These are phyloP conservation scores for Anoplius nigerrimus DNA, from an alignment of 2,888 invertebrate species.

Conservation along the genomic window DNA sequence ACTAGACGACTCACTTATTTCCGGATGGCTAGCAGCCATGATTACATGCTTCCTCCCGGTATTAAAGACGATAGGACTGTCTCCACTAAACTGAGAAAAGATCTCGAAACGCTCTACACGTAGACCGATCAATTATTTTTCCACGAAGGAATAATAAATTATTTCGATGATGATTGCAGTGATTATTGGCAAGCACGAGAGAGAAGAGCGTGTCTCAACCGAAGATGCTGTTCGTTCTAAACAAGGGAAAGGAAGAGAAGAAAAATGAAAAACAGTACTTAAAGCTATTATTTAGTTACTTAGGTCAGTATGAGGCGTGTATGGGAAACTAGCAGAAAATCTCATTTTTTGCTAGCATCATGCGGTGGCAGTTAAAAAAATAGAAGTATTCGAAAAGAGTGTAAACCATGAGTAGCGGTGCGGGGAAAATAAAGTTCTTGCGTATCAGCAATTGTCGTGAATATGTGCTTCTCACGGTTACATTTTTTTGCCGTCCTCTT, in stretches of 20 bases:
- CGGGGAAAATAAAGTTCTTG: slow-evolving; percentile 12
- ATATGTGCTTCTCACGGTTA: background rate
- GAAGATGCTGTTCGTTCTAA: no score
- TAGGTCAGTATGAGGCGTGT: slow-evolving; percentile 16
- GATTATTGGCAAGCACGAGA: background rate
- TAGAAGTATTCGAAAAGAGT: background rate
- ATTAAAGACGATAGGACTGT: no score
- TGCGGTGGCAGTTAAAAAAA: background rate
- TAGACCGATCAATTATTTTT: no score
- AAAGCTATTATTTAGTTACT: slow-evolving; percentile 43
- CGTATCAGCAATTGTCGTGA: background rate
- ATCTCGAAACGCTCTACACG: no score
- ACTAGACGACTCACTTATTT: no score
- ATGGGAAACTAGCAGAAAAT: slow-evolving; percentile 44
- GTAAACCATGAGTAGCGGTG: no score
- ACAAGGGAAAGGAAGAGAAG: no score
- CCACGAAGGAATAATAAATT: no score
- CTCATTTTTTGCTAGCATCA: slow-evolving; percentile 31
- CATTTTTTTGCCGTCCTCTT: background rate
- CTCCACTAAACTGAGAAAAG: no score
- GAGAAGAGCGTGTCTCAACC: no score
- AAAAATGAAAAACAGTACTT: slow-evolving; percentile 20
- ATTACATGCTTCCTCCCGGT: no score
- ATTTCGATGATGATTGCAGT: background rate
- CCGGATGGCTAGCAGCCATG: no score